Evolutionary conservation across 2,888 invertebrate genomes (phyloP).

Genomic region (Acleris holmiana): DNA sequence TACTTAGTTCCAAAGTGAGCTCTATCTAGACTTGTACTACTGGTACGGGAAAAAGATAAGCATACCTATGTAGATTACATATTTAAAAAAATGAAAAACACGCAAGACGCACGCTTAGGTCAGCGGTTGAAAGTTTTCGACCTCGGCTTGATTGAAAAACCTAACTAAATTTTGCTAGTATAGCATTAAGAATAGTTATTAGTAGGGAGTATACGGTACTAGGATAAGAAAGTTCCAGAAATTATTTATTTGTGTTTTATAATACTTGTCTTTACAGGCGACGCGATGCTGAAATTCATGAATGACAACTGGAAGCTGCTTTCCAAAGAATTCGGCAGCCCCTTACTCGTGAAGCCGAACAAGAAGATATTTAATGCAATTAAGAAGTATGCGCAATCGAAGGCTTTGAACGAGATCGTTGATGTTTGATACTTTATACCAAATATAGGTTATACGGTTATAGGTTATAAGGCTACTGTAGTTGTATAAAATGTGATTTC

Average conservation of each 20-base stretch:
- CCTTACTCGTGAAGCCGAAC: slow-evolving; percentile 54
- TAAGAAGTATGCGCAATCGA: slow-evolving; percentile 51
- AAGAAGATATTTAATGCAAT: slow-evolving; percentile 51
- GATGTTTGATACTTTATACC: slow-evolving; percentile 38
- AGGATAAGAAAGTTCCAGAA: background rate
- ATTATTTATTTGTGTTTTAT: background rate
- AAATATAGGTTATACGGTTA: slow-evolving; percentile 18
- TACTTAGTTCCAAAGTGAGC: no score
- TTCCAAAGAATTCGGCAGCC: slow-evolving; percentile 55
- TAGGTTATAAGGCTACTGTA: background rate
- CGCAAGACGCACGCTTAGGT: no score
- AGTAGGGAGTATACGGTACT: background rate
- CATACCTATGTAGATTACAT: no score
- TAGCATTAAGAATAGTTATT: no score
- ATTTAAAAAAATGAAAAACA: no score
- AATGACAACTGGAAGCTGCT: slow-evolving; percentile 63
- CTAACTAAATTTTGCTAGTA: no score
- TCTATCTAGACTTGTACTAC: no score
- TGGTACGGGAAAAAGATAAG: no score
- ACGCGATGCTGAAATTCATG: slow-evolving; percentile 61
- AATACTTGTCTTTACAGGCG: slow-evolving; percentile 52
- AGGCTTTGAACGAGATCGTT: slow-evolving; percentile 55
- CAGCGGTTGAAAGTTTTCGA: no score
- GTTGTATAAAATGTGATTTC: background rate
- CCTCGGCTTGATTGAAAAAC: no score